Base-by-base conservation (phyloP, 2,888 invertebrate genomes). In the Drosophila meridiana region DNA sequence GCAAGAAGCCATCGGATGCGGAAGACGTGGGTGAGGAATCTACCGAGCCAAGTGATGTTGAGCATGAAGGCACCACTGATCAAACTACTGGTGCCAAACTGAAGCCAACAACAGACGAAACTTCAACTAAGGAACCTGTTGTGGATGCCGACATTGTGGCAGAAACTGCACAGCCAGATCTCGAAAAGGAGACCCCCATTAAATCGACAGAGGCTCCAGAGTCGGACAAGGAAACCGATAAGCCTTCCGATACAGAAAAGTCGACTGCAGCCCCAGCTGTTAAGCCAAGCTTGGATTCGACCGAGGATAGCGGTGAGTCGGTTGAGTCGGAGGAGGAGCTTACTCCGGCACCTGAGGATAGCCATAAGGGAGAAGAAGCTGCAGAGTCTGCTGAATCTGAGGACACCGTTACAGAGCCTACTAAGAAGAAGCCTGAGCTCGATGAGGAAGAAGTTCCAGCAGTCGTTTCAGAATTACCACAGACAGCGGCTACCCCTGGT, bases 261-360 rank as follows among this genome's bases (percentile, higher is more conserved):
- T 55, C 84, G 7, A 83, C 80, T 3, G 59, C 34, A 13, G 69
- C 63, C 28, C 83, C 90, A 34, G 40, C 59, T 30, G 75, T 86
- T 55, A 65, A 75, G 6, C 76, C 91, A 13, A 78, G 81, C 69
- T 65, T 87, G 47, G 91, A 92, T n/a, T 86, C 90, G 8, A 75
- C 67, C 1, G 92, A 91, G 60, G 91, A 90, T 45, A 76, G 68
- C 13, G 91, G 86, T 20, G 91, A 87, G 14, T 91, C 91, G 9
- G 74, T 77, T 1, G 91, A 92, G 61, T 91, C 92, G 0, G 90
- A 86, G 66, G 92, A 92, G 73, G 92, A 91, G 56, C 71, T 81
- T 43, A 76, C 72, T 6, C 53, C 79, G 43, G 80, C 61, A 4
- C 58, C 76, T 45, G 81, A 73, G 9, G 47, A 67, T 13, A 55